Conservation (phyloP, 2,888 invertebrate genomes). For the Trichopoda pennipes region DNA sequence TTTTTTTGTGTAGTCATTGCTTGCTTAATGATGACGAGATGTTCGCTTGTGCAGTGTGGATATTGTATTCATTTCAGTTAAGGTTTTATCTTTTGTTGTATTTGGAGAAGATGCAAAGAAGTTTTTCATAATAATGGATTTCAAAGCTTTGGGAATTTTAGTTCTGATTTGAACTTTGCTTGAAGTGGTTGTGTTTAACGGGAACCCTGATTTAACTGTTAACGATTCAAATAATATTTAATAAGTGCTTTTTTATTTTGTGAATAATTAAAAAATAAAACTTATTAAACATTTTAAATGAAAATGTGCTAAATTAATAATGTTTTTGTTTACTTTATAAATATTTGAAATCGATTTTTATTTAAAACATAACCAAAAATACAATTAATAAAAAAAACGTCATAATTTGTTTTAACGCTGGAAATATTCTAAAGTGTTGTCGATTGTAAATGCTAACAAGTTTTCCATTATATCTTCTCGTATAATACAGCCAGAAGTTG, state of each 20-base stretch:
- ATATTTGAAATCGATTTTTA: background rate
- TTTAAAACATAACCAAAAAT: background rate
- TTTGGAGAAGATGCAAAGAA: conserved; percentile 61
- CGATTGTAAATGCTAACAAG: conserved; percentile 71
- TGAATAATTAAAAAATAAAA: background rate
- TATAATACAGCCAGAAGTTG: conserved; percentile 7
- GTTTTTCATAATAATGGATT: conserved; percentile 65
- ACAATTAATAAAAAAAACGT: background rate
- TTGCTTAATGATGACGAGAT: conserved; percentile 36
- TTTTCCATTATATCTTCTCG: conserved; percentile 65
- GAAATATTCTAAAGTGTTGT: conserved; percentile 24
- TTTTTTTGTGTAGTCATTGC: conserved; percentile 23
- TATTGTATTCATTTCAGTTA: conserved; percentile 40
- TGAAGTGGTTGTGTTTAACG: conserved; percentile 66
- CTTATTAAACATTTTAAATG: background rate
- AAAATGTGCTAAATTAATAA: conserved; percentile 10
- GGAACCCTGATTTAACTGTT: conserved; percentile 8
- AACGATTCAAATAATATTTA: background rate
- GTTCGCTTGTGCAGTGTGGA: conserved; percentile 33
- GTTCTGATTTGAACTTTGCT: conserved; percentile 69
- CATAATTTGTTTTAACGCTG: conserved; percentile 22
- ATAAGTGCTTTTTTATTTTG: background rate
- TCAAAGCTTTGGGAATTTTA: conserved; percentile 64
- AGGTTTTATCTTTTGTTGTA: conserved; percentile 22
- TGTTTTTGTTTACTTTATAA: background rate